phyloP scores from a whole-genome alignment of 2,888 invertebrate genomes.

The Euplagia quadripunctaria region DNA sequence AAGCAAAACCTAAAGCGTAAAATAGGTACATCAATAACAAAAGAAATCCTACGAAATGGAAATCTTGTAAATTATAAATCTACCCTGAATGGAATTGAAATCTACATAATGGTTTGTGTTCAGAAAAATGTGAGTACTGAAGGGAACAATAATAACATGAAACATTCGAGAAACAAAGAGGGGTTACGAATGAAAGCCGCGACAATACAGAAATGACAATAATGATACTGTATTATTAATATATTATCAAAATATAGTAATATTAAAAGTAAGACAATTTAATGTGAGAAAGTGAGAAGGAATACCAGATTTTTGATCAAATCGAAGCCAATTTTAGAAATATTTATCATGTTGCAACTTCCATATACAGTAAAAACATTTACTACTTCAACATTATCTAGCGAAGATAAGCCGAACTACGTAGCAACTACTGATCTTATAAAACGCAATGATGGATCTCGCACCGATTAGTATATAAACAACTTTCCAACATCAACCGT shows the following conservation, averaged over 20 bases:
- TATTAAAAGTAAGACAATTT: background rate
- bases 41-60: conserved; percentile 47
- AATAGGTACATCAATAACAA: conserved; percentile 41
- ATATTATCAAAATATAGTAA: background rate
- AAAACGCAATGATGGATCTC: too few relatives aligned
- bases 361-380: too few relatives aligned
- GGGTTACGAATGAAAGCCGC: conserved; percentile 40
- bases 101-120: conserved; percentile 53
- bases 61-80: conserved; percentile 60
- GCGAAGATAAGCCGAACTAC: too few relatives aligned
- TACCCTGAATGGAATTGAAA: conserved; percentile 57
- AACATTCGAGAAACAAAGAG: conserved; percentile 49
- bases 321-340: too few relatives aligned
- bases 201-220: conserved; percentile 7
- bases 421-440: too few relatives aligned
- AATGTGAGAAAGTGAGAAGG: too few relatives aligned
- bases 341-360: too few relatives aligned
- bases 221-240: background rate
- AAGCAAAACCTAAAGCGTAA: background rate
- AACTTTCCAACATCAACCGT: too few relatives aligned
- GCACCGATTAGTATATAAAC: too few relatives aligned
- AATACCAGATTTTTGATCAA: too few relatives aligned
- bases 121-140: conserved; percentile 48
- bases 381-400: too few relatives aligned
- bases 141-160: conserved; percentile 49